Evolutionary conservation across 2,113 vertebrate genomes (phyloP).

Genomic region (Toxostoma redivivum): DNA sequence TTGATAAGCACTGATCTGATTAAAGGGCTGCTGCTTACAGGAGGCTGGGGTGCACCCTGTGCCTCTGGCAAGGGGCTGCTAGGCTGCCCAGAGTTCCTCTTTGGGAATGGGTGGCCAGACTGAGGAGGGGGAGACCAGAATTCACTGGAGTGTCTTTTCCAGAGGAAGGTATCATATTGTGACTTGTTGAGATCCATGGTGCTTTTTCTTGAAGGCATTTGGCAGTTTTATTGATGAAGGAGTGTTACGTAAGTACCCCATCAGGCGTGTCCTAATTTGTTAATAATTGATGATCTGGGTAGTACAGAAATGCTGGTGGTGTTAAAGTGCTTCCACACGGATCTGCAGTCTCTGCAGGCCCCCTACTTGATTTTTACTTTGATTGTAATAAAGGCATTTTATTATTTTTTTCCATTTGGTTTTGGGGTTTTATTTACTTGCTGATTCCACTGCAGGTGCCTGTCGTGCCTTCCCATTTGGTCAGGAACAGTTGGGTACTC

Average conservation of each 20-base stretch:
- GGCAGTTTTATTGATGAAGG: conserved; percentile 28
- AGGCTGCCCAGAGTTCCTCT: background rate
- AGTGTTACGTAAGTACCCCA: conserved; percentile 3
- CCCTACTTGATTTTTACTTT: background rate
- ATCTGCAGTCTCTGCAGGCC: background rate
- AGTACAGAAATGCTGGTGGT: background rate
- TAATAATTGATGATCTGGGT: conserved; percentile 43
- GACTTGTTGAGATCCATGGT: background rate
- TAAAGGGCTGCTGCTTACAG: background rate
- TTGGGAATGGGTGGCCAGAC: background rate
- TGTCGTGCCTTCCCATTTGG: background rate
- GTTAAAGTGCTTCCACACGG: background rate
- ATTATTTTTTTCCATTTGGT: background rate
- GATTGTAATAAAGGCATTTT: background rate
- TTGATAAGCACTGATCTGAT: background rate
- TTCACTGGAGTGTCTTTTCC: background rate
- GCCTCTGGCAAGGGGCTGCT: accelerated
- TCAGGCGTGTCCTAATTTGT: conserved; percentile 32
- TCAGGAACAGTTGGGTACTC: background rate
- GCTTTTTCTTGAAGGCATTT: background rate
- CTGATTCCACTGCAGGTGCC: background rate
- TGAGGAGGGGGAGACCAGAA: background rate
- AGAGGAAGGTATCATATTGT: background rate
- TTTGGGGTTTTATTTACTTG: background rate
- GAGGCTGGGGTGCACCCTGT: background rate